phyloP scores from a whole-genome alignment of 2,888 invertebrate species.

The Himalopsyche anomala region DNA sequence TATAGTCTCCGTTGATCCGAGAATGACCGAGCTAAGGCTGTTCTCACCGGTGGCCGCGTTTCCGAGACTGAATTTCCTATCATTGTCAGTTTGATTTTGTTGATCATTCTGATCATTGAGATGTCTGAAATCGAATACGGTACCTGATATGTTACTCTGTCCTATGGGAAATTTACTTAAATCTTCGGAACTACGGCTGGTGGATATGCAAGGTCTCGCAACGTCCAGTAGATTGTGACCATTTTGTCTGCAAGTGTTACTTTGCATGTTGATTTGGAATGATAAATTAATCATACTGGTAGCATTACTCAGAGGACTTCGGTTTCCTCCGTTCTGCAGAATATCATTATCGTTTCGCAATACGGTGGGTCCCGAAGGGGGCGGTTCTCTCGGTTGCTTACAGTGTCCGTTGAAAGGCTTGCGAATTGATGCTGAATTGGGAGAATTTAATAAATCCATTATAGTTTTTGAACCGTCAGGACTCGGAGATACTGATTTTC shows the following conservation, averaged over 20 bases:
- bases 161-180: slow-evolving; percentile 61
- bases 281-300: slow-evolving; percentile 64
- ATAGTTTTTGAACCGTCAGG: slow-evolving; percentile 67
- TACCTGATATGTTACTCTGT: slow-evolving; percentile 64
- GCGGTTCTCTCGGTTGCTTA: slow-evolving; percentile 61
- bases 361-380: slow-evolving; percentile 27
- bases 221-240: slow-evolving; percentile 59
- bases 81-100: slow-evolving; percentile 48
- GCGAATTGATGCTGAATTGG: slow-evolving; percentile 34
- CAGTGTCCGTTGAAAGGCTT: slow-evolving; percentile 43
- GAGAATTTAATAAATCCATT: slow-evolving; percentile 64
- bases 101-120: slow-evolving; percentile 56
- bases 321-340: slow-evolving; percentile 57
- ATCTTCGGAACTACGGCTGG: slow-evolving; percentile 64
- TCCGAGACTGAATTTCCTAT: slow-evolving; percentile 60
- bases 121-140: slow-evolving; percentile 64
- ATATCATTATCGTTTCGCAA: slow-evolving; percentile 51
- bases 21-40: slow-evolving; percentile 76
- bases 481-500: slow-evolving; percentile 76
- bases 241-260: slow-evolving; percentile 48
- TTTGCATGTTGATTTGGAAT: slow-evolving; percentile 50
- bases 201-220: slow-evolving; percentile 58
- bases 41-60: slow-evolving; percentile 55
- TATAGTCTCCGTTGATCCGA: slow-evolving; percentile 85
- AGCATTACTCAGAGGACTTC: slow-evolving; percentile 63